Conservation (phyloP, 2,797 vertebrate species). For the Champsocephalus esox region DNA sequence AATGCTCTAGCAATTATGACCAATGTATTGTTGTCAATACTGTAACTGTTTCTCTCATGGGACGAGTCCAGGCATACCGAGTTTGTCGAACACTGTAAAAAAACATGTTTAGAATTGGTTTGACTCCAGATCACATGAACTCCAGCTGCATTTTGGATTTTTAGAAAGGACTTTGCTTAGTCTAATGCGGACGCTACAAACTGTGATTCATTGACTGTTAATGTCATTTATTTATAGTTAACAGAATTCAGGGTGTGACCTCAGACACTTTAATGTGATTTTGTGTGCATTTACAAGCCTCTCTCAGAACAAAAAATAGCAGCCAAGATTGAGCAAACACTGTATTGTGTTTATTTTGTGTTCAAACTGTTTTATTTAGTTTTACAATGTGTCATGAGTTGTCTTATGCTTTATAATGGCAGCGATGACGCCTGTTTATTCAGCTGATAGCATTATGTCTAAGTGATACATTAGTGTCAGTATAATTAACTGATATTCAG, state of each 20-base stretch:
- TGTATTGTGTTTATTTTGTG: no score
- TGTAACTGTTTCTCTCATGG: conserved; percentile 67
- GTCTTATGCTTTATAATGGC: no score
- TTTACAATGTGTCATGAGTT: no score
- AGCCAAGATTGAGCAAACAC: neutral
- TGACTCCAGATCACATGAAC: conserved; percentile 50
- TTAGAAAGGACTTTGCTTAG: neutral
- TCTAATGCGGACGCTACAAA: conserved; percentile 34
- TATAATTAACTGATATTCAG: neutral
- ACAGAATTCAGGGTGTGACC: conserved; percentile 36
- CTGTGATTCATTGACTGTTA: conserved; percentile 2
- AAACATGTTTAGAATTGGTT: conserved; percentile 47
- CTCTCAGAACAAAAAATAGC: conserved; percentile 26
- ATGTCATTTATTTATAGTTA: neutral
- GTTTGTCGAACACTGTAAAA: conserved; percentile 62
- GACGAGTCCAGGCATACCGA: conserved; percentile 44
- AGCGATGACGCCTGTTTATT: no score
- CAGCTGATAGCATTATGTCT: no score
- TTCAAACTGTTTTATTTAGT: no score
- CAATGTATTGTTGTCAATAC: conserved; percentile 70
- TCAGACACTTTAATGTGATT: conserved; percentile 24
- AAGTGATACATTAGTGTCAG: neutral
- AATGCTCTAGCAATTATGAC: conserved; percentile 60
- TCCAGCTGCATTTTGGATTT: conserved; percentile 65
- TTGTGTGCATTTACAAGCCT: conserved; percentile 8